Evolutionary conservation across 2,113 vertebrate species (phyloP).

Genomic region (Charadrius vociferus): DNA sequence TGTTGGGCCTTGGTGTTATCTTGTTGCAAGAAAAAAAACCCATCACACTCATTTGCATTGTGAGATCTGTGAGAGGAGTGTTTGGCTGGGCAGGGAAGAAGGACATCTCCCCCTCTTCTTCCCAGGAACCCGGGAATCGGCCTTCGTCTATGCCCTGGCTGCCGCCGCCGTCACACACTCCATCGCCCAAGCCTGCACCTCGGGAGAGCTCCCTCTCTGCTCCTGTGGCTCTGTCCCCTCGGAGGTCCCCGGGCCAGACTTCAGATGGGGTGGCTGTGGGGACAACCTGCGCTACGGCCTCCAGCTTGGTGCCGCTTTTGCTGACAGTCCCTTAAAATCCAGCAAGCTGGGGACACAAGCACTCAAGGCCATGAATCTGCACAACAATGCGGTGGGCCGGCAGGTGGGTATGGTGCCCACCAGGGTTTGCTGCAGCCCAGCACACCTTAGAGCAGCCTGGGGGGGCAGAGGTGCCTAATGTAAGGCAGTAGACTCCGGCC

Average conservation of each 20-base stretch:
- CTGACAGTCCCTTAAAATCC: slow-evolving; percentile 70
- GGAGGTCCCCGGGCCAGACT: slow-evolving; percentile 62
- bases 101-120: not conserved
- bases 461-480: not conserved
- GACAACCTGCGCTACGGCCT: slow-evolving; percentile 80
- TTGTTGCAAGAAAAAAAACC: too few relatives aligned
- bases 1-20: not conserved
- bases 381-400: slow-evolving; percentile 77
- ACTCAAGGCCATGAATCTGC: slow-evolving; percentile 70
- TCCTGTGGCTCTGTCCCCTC: slow-evolving; percentile 72
- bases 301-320: slow-evolving; percentile 77
- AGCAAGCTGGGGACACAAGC: slow-evolving; percentile 39
- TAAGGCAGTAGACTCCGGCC: accelerated
- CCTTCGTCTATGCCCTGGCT: slow-evolving; percentile 76
- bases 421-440: too few relatives aligned
- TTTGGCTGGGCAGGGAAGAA: not conserved
- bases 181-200: slow-evolving; percentile 75
- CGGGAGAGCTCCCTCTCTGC: slow-evolving; percentile 75
- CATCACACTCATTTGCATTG: accelerated
- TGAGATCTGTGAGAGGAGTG: accelerated
- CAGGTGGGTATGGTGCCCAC: slow-evolving; percentile 38
- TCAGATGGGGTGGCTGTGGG: slow-evolving; percentile 81
- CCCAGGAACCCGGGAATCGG: slow-evolving; percentile 78
- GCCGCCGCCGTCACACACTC: slow-evolving; percentile 68
- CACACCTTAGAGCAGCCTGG: not conserved